Evolutionary conservation across 1,140 invertebrate genomes (phyloP), one percentile per base, ranked within the genome.

Genomic region (Marisa cornuarietis): DNA sequence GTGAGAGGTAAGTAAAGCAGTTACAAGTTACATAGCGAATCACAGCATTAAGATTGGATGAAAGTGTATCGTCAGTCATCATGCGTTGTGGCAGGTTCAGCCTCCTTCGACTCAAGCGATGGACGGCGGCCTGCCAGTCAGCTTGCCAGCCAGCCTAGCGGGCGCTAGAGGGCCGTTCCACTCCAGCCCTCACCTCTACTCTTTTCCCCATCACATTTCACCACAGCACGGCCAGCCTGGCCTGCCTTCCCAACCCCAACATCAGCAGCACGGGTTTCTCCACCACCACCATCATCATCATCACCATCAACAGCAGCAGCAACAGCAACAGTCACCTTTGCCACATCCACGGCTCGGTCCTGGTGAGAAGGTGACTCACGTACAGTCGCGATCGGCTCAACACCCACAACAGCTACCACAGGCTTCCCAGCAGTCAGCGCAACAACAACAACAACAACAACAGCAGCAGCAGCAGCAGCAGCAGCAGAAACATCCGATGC

Each of bases 231-330:
- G 42, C 24, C 31, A 71, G 18, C 51, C 78, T 10, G 68, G 62
- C 24, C 24, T 73, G 10, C 26, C 62, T 58, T 58, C 71, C 42
- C 75, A 76, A 9, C 74, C 62, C 7, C 73, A 80, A 11, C 75
- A 76, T 26, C 54, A 42, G 0, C 68, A 73, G 71, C 62, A 65
- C n/a, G 62, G 76, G 20, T 51, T 58, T 20, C 13, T 52, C 24
- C 42, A 71, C 9, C 71, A 31, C 49, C 71, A 72, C 49, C 71
- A 31, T 11, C 71, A 74, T 58, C 69, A 74, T 26, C 71, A 63
- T n/a, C 71, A 79, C 31, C 71, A 75, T 18, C 73, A 80, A 13
- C 79, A 81, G 18, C 79, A 80, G 72, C 20, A 49, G 31, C 73
- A 80, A 13, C 79, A 81, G 18, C 79, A 80, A 63, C 20, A 49